Evolutionary conservation across 2,888 invertebrate genomes (phyloP).

Genomic region (Odiellus spinosus): DNA sequence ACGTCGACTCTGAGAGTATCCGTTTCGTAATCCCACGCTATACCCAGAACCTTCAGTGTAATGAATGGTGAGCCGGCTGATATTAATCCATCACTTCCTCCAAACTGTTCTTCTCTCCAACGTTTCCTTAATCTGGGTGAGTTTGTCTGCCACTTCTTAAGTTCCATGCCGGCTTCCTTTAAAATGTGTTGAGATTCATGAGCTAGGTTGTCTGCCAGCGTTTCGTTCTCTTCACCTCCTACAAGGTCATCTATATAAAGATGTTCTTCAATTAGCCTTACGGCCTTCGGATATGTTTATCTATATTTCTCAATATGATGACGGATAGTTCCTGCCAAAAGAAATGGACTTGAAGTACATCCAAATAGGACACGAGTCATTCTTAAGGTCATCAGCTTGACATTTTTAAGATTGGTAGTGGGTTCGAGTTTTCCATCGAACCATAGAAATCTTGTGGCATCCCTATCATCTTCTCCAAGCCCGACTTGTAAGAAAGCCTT

Average conservation of each 20-base stretch:
- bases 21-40: not conserved
- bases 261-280: not conserved
- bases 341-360: conserved; percentile 1
- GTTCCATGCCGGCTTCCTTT: conserved; percentile 1
- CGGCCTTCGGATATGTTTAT: not conserved
- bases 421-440: not conserved
- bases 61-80: not conserved
- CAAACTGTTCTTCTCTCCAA: not conserved
- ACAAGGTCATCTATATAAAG: conserved; percentile 4
- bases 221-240: not conserved
- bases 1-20: not conserved
- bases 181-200: not conserved
- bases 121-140: not conserved
- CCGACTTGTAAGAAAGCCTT: conserved; percentile 8
- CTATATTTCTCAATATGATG: not conserved
- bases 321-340: conserved; percentile 1
- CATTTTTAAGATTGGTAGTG: too few species aligned
- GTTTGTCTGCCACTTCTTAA: conserved; percentile 1
- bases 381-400: not conserved
- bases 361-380: not conserved
- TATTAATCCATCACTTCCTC: not conserved
- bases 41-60: not conserved
- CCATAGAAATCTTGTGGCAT: conserved; percentile 7
- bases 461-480: conserved; percentile 3
- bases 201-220: too few species aligned